These are phyloP conservation scores for Luidia sarsii DNA, from an alignment of 53 echinoderm and acorn worm species.

Conservation along the genomic window DNA sequence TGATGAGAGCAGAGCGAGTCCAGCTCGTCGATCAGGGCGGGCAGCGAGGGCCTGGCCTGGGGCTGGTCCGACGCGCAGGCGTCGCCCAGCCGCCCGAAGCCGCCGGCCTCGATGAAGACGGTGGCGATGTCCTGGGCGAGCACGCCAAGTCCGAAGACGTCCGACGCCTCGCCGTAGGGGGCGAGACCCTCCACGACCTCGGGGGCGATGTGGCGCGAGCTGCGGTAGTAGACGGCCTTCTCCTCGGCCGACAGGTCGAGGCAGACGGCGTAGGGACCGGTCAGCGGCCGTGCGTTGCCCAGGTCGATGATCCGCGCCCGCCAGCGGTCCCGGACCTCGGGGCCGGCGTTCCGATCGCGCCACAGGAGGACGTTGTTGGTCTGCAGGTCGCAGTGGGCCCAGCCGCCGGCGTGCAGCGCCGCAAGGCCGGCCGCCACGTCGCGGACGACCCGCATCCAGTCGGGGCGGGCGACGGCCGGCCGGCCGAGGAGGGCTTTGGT, in stretches of 20 bases:
- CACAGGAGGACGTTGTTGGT: slow-evolving; percentile 47
- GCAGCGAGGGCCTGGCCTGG: neutral
- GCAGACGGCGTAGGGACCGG: neutral
- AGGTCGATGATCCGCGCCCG: slow-evolving; percentile 44
- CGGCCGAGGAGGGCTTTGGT: slow-evolving; percentile 16
- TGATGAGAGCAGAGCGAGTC: slow-evolving; percentile 8
- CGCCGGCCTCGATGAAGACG: neutral
- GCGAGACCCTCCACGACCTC: slow-evolving; percentile 39
- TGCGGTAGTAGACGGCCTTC: slow-evolving; percentile 34
- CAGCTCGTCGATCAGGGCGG: slow-evolving; percentile 4
- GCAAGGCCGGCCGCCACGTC: slow-evolving; percentile 22
- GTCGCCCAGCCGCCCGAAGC: neutral
- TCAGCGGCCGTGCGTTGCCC: slow-evolving; percentile 35
- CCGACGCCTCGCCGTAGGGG: slow-evolving; percentile 20
- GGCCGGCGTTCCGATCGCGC: slow-evolving; percentile 4
- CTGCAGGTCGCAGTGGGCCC: slow-evolving; percentile 55
- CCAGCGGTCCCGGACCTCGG: neutral
- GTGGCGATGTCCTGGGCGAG: slow-evolving; percentile 19
- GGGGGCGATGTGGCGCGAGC: slow-evolving; percentile 15
- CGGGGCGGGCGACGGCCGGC: neutral
- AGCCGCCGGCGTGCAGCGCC: slow-evolving; percentile 31
- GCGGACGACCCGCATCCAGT: slow-evolving; percentile 22
- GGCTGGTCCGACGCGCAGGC: neutral
- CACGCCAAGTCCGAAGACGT: slow-evolving; percentile 29
- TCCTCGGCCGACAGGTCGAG: slow-evolving; percentile 1